Percentiles rank a stretch among this genome's conserved stretches.
These are phyloP conservation scores for Camponotus vicinus DNA, from an alignment of 1,140 invertebrate genomes.

Conservation along the genomic window DNA sequence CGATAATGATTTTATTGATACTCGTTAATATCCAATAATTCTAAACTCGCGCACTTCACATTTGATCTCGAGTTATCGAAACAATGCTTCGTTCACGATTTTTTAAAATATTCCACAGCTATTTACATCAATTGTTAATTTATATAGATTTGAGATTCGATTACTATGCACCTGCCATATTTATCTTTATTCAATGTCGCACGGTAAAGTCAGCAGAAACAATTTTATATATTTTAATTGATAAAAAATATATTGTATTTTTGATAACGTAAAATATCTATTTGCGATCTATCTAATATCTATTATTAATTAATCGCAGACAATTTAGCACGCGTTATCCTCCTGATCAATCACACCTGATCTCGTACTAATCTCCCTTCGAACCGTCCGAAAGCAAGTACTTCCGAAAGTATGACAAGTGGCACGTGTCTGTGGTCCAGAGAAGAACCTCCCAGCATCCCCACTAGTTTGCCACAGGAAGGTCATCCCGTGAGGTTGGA, in stretches of 20 bases:
- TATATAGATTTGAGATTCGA: neutral
- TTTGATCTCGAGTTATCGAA: neutral
- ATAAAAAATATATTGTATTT: neutral
- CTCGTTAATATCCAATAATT: neutral
- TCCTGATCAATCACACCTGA: constrained; percentile 54
- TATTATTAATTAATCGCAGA: neutral
- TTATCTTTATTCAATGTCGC: neutral
- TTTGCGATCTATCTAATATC: neutral
- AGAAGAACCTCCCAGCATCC: constrained; percentile 76
- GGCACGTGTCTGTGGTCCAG: constrained; percentile 78
- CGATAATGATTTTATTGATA: neutral
- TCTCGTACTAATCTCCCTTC: constrained; percentile 72
- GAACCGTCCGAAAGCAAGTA: constrained; percentile 74
- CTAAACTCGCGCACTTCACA: constrained; percentile 27
- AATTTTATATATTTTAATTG: neutral
- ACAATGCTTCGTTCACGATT: neutral
- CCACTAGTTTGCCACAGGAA: constrained; percentile 65
- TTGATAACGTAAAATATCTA: neutral
- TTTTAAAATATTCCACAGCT: neutral
- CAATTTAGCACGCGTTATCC: constrained; percentile 15
- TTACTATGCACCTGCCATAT: neutral
- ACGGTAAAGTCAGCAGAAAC: neutral
- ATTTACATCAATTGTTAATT: constrained; percentile 5
- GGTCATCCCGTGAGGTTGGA: constrained; percentile 70
- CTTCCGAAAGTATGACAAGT: constrained; percentile 78